Base-by-base conservation (phyloP, 1,140 invertebrate species). In the Ericerus pela region DNA sequence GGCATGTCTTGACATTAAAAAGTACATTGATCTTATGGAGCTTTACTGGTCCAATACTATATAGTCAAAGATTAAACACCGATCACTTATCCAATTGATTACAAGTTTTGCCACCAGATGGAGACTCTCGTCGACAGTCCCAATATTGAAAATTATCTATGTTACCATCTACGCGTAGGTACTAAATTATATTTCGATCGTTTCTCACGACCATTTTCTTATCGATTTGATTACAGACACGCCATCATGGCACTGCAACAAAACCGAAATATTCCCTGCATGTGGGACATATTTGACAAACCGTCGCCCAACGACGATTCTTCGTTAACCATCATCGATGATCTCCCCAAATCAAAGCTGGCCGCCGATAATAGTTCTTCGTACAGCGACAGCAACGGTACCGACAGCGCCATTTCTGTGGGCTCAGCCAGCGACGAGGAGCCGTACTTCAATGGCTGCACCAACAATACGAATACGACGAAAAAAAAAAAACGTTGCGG, bases 201-300 rank as follows among this genome's bases (percentile, higher is more conserved):
- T n/a, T n/a, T n/a, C n/a, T n/a, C n/a, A n/a, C n/a, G n/a, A n/a
- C n/a, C n/a, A n/a, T n/a, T n/a, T n/a, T n/a, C n/a, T n/a, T n/a
- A n/a, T n/a, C n/a, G n/a, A n/a, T n/a, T n/a, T n/a, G 10, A 22
- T 47, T 22, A 24, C 4, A 47, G 12, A 24, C 16, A 3, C 3
- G 14, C 14, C 14, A 22, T 61, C 66, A 29, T 69, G 66, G 33
- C 69, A 69, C 54, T 58, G 69, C 76, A 76, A 30, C 75, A 76
- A 22, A 79, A 82, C 56, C 70, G 79, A 37, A 77, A 76, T 63
- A 82, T 81, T 61, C 80, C 80, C 20, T 79, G 81, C 60, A 68
- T 82, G 54, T 68, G 79, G 57, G 79, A 80, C 63, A 81, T 81
- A 62, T 82, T 82, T 64, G 76, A 77, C n/a, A 72, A 78, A 10